Conservation (phyloP, 2,888 invertebrate species). For the Hyposoter dolosus region DNA sequence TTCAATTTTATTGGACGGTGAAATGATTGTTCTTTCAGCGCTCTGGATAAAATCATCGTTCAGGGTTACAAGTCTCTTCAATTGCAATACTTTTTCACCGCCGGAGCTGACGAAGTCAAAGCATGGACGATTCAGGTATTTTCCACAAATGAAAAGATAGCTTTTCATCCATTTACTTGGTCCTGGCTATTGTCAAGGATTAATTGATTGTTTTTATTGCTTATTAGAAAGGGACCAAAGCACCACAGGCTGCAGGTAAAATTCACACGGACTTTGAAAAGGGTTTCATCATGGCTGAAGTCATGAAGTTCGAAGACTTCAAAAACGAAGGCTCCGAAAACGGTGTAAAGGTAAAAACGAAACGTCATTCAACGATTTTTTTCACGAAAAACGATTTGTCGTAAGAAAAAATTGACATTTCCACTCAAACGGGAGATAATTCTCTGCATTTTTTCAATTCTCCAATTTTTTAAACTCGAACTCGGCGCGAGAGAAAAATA, state of each 20-base stretch:
- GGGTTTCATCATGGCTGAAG: conserved; percentile 99
- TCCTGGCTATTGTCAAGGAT: not conserved
- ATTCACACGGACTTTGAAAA: conserved; percentile 99
- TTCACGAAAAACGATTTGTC: not conserved
- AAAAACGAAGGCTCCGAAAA: conserved; percentile 97
- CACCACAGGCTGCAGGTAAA: conserved; percentile 98
- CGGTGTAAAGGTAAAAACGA: conserved; percentile 90
- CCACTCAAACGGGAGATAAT: not conserved
- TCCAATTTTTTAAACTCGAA: not conserved
- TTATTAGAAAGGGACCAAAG: conserved; percentile 96
- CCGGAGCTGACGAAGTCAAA: conserved; percentile 99
- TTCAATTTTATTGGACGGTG: not conserved
- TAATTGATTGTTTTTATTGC: conserved; percentile 15
- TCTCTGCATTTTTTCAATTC: not conserved
- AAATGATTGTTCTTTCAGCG: conserved; percentile 86
- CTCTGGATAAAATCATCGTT: conserved; percentile 98
- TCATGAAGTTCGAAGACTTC: conserved; percentile 99
- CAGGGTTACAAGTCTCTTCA: conserved; percentile 98
- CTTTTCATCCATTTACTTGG: not conserved
- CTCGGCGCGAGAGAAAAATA: not conserved
- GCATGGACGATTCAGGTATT: conserved; percentile 99
- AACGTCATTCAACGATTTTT: not conserved
- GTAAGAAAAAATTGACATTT: not conserved
- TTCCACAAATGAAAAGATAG: not conserved
- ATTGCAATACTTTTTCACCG: conserved; percentile 99